These are phyloP conservation scores for Neoascia interrupta DNA, from an alignment of 2,888 invertebrate species.

Conservation along the genomic window DNA sequence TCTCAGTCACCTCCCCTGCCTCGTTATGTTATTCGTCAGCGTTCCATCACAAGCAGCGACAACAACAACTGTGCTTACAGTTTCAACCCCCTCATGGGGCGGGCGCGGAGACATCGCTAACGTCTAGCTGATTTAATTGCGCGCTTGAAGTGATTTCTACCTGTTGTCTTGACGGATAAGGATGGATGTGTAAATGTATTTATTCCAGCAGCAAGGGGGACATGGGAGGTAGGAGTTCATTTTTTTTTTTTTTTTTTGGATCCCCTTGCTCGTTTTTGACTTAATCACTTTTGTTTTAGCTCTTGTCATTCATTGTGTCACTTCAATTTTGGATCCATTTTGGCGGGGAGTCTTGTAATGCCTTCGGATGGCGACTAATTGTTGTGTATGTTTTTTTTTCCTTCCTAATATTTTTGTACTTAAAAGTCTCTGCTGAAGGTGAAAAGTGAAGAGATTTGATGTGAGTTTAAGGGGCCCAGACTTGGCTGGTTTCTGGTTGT, in stretches of 20 bases:
- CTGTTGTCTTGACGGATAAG: conserved; percentile 54
- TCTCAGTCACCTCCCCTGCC: conserved; percentile 51
- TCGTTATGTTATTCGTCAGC: conserved; percentile 17
- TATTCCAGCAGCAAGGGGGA: neutral
- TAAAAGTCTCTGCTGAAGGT: too few species aligned
- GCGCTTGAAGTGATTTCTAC: conserved; percentile 50
- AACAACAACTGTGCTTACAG: conserved; percentile 25
- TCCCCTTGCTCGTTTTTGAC: conserved; percentile 45
- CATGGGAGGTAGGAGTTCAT: neutral
- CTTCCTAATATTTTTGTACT: too few species aligned
- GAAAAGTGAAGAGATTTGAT: neutral
- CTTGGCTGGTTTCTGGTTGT: too few species aligned
- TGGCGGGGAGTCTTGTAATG: conserved; percentile 61
- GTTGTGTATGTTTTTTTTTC: conserved; percentile 54
- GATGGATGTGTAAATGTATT: conserved; percentile 17
- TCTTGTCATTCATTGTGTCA: conserved; percentile 66
- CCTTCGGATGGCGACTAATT: conserved; percentile 62
- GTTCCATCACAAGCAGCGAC: conserved; percentile 28
- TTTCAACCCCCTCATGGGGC: neutral
- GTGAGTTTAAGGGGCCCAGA: neutral
- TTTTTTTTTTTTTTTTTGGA: neutral
- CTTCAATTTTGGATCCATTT: conserved; percentile 63
- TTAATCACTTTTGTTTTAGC: conserved; percentile 65
- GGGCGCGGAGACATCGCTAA: conserved; percentile 1
- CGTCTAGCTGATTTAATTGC: conserved; percentile 40